Conservation (phyloP, 2,888 invertebrate species). For the Parascotia fuliginaria region DNA sequence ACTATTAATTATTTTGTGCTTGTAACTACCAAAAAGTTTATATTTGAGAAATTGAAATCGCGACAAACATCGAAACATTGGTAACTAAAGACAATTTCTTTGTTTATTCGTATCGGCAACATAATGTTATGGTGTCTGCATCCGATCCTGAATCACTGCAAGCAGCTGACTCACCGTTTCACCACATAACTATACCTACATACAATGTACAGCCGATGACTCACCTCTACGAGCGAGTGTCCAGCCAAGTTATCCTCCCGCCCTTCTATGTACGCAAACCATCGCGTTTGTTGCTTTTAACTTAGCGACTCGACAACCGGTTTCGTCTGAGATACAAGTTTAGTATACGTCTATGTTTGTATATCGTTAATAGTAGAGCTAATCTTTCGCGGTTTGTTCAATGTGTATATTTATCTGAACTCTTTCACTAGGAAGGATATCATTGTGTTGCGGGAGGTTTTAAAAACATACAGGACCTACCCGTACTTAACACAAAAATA, state of each 20-base stretch:
- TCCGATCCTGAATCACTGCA: slow-evolving; percentile 52
- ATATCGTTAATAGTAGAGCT: too few relatives aligned
- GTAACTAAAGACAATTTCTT: neutral
- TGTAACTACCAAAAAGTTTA: too few relatives aligned
- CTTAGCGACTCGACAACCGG: slow-evolving; percentile 41
- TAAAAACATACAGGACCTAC: too few relatives aligned
- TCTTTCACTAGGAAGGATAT: too few relatives aligned
- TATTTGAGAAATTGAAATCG: too few relatives aligned
- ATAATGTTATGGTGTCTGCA: slow-evolving; percentile 11
- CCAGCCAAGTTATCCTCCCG: slow-evolving; percentile 35
- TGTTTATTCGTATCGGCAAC: neutral
- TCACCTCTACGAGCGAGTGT: slow-evolving; percentile 43
- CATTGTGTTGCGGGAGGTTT: too few relatives aligned
- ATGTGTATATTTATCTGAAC: too few relatives aligned
- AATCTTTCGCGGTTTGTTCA: too few relatives aligned
- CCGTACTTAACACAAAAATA: too few relatives aligned
- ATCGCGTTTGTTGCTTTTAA: slow-evolving; percentile 36
- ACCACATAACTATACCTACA: slow-evolving; percentile 28
- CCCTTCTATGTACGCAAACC: slow-evolving; percentile 49
- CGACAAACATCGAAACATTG: too few relatives aligned
- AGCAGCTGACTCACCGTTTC: slow-evolving; percentile 50
- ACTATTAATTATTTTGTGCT: too few relatives aligned
- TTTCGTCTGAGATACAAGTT: slow-evolving; percentile 42
- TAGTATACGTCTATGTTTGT: slow-evolving; percentile 22
- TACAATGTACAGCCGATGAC: slow-evolving; percentile 43